Evolutionary conservation across 2,888 invertebrate genomes (phyloP).

Genomic region (Quadriops clusia): DNA sequence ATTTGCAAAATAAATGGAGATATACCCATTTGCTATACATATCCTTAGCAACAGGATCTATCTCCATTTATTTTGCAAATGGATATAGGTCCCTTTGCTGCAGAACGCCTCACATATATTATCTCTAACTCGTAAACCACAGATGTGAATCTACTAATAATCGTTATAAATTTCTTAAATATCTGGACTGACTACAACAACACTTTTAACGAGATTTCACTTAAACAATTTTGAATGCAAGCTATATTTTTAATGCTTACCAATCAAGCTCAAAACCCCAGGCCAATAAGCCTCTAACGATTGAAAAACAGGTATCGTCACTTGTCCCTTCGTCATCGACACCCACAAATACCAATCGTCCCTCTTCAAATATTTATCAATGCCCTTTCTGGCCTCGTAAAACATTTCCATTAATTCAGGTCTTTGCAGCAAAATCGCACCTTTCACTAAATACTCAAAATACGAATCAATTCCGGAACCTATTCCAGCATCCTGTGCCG

Average conservation of each 20-base stretch:
- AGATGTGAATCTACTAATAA: no score
- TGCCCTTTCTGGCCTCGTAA: constrained; percentile 59
- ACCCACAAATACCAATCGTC: constrained; percentile 99
- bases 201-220: no score
- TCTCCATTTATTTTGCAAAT: no score
- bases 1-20: no score
- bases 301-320: constrained; percentile 95
- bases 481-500: constrained; percentile 81
- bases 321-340: constrained; percentile 92
- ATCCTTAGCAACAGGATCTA: no score
- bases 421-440: constrained; percentile 76
- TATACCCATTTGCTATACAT: no score
- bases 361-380: constrained; percentile 76
- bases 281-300: constrained; percentile 99
- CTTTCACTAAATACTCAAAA: constrained; percentile 97
- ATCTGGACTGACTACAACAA: no score
- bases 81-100: no score
- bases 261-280: constrained; percentile 76
- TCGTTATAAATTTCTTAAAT: no score
- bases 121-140: no score
- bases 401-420: constrained; percentile 91
- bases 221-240: no score
- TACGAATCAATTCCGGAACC: constrained; percentile 82
- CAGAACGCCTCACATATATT: no score
- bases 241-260: constrained; percentile 35